Evolutionary conservation across 2,888 invertebrate genomes (phyloP).

Genomic region (Tinea trinotella): DNA sequence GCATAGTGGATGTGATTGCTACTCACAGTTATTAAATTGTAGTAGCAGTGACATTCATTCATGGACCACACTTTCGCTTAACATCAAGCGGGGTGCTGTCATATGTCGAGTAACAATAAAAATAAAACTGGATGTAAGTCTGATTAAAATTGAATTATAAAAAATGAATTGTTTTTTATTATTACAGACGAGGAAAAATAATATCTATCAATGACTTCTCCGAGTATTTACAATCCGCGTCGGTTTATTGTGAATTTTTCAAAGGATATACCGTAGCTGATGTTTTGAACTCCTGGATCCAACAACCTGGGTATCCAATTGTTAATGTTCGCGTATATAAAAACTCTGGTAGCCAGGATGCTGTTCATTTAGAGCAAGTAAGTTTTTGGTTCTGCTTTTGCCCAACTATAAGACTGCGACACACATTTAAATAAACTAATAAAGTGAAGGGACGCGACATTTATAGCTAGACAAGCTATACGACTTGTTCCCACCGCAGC

Average conservation of each 20-base stretch:
- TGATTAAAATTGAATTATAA: not conserved
- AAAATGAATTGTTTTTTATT: not conserved
- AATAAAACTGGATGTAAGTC: no score
- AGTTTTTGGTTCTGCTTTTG: not conserved
- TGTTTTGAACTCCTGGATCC: constrained; percentile 76
- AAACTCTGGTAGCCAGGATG: constrained; percentile 42
- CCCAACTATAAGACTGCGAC: no score
- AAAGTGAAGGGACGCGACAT: no score
- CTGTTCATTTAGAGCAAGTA: constrained; percentile 53
- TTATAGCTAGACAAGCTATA: not conserved
- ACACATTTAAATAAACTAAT: no score
- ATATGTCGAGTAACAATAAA: no score
- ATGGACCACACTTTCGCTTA: no score
- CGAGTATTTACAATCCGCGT: constrained; percentile 43
- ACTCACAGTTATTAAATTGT: no score
- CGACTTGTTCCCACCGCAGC: no score
- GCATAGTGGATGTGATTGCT: no score
- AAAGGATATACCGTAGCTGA: constrained; percentile 54
- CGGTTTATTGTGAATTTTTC: constrained; percentile 56
- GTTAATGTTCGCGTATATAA: constrained; percentile 64
- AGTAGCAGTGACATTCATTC: no score
- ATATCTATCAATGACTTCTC: constrained; percentile 51
- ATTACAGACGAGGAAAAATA: constrained; percentile 50
- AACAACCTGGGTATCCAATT: constrained; percentile 77
- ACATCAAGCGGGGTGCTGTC: no score